Conservation (phyloP, 2,113 vertebrate species). For the Malaclemys terrapin region DNA sequence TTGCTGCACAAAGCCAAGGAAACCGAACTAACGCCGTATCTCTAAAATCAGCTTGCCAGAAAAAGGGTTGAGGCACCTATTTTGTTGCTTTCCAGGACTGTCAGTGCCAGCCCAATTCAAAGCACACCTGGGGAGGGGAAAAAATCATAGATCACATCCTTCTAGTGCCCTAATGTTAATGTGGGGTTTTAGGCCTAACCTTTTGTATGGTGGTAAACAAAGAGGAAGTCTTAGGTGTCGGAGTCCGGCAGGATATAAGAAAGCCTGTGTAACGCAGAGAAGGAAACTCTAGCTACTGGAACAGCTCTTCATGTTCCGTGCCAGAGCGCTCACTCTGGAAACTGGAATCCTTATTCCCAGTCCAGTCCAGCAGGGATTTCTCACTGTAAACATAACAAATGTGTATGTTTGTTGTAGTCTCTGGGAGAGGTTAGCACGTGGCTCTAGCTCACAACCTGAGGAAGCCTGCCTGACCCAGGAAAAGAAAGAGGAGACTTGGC, state of each 20-base stretch:
- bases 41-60: background rate
- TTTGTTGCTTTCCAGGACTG: background rate
- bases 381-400: background rate
- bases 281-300: background rate
- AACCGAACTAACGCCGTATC: background rate
- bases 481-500: rapidly evolving
- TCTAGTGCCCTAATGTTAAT: background rate
- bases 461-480: background rate
- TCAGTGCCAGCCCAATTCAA: rapidly evolving
- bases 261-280: background rate
- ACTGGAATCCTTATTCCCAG: background rate
- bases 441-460: no score
- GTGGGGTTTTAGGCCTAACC: background rate
- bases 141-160: no score
- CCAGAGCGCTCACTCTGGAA: background rate
- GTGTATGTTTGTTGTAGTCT: rapidly evolving
- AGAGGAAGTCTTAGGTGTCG: background rate
- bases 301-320: background rate
- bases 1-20: background rate
- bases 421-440: background rate
- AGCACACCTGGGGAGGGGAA: rapidly evolving
- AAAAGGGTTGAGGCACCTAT: background rate
- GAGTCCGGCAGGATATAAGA: background rate
- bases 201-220: rapidly evolving
- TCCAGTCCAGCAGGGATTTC: background rate